phyloP scores from a whole-genome alignment of 2,113 vertebrate species.

The Vidua chalybeata region DNA sequence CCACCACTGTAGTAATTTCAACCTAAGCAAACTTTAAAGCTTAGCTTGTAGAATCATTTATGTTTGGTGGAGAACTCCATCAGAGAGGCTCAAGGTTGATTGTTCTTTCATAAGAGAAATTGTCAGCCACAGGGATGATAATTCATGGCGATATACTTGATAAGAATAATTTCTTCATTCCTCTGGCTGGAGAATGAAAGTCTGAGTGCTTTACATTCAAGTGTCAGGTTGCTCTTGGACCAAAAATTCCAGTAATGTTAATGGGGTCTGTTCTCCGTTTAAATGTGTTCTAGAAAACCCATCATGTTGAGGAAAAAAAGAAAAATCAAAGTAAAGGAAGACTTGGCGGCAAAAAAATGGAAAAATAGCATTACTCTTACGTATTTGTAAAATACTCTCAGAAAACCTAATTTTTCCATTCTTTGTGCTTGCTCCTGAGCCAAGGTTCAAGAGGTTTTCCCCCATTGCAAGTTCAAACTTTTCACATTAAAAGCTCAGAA shows the following conservation, averaged over 20 bases:
- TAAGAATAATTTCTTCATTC: not conserved
- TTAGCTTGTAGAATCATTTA: not conserved
- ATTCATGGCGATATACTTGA: not conserved
- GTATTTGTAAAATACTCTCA: not conserved
- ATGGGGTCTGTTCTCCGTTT: not conserved
- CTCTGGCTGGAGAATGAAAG: not conserved
- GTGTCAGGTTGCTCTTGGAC: not conserved
- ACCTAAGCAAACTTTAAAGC: not conserved
- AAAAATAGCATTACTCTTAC: not conserved
- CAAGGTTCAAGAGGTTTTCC: not conserved
- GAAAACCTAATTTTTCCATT: not conserved
- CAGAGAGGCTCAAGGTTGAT: fast-evolving
- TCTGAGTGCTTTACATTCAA: not conserved
- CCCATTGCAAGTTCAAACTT: not conserved
- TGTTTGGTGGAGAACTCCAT: not conserved
- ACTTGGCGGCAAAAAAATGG: not conserved
- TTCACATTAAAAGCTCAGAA: not conserved
- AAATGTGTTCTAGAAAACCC: not conserved
- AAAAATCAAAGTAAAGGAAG: not conserved
- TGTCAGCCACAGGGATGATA: not conserved
- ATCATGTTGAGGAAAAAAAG: not conserved
- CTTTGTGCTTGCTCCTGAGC: not conserved
- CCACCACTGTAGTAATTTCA: not conserved
- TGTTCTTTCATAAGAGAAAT: not conserved
- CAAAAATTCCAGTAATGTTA: not conserved